Conservation (phyloP, 2,888 invertebrate species). For the Plagiodera versicolora region DNA sequence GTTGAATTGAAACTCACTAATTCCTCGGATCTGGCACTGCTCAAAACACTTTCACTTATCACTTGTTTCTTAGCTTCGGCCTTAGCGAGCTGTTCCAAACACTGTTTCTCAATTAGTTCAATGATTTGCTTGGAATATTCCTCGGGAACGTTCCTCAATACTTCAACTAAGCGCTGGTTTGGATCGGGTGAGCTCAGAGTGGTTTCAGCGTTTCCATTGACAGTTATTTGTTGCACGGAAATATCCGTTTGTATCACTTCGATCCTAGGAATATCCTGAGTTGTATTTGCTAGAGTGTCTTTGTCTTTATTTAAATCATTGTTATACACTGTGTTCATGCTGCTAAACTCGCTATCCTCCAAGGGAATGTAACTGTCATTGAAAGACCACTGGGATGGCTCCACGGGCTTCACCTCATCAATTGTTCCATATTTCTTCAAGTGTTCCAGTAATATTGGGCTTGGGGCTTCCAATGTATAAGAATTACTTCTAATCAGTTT, state of each 20-base stretch:
- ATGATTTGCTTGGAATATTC: slow-evolving; percentile 45
- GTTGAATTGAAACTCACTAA: no score
- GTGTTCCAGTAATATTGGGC: slow-evolving; percentile 71
- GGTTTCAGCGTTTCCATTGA: slow-evolving; percentile 31
- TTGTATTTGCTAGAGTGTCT: slow-evolving; percentile 8
- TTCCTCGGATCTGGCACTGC: neutral
- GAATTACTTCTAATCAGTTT: slow-evolving; percentile 72
- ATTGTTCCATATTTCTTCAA: slow-evolving; percentile 54
- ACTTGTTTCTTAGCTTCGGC: slow-evolving; percentile 13
- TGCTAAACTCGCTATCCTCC: slow-evolving; percentile 34
- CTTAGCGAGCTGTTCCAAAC: slow-evolving; percentile 5
- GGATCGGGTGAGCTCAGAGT: slow-evolving; percentile 31
- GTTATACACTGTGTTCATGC: slow-evolving; percentile 32
- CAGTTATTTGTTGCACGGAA: slow-evolving; percentile 42
- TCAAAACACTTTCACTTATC: neutral
- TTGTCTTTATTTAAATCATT: slow-evolving; percentile 11
- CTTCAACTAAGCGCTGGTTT: slow-evolving; percentile 34
- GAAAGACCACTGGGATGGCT: slow-evolving; percentile 28
- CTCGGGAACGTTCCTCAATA: slow-evolving; percentile 42
- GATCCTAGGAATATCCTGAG: slow-evolving; percentile 33
- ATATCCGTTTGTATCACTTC: slow-evolving; percentile 46
- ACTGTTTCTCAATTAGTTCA: slow-evolving; percentile 40
- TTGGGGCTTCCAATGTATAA: slow-evolving; percentile 76
- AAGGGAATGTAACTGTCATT: slow-evolving; percentile 31
- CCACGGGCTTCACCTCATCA: neutral